A percentile compares a stretch with the other conserved stretches of the same genome.
Conservation (phyloP, 2,797 vertebrate genomes). For the Rhadinocentrus ornatus region DNA sequence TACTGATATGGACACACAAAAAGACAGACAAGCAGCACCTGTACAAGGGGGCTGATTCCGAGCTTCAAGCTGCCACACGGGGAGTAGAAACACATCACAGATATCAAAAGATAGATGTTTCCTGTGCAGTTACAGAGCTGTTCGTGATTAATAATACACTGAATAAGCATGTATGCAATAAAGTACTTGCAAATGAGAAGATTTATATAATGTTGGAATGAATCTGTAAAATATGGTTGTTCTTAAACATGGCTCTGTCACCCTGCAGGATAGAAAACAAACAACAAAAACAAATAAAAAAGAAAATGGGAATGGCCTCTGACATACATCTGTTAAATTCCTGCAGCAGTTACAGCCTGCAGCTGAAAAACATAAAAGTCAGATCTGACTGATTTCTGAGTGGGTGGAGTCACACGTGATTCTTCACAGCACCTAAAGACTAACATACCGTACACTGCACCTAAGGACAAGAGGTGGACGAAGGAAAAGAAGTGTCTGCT, state of each 20-base stretch:
- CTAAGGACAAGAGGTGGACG: slow-evolving; percentile 62
- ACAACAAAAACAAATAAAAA: not conserved
- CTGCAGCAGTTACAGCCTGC: slow-evolving; percentile 28
- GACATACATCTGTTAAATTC: slow-evolving; percentile 29
- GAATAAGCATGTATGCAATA: slow-evolving; percentile 8
- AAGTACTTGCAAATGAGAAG: slow-evolving; percentile 43
- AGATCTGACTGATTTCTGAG: slow-evolving; percentile 11
- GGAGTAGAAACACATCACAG: slow-evolving; percentile 24
- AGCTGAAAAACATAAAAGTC: slow-evolving; percentile 35
- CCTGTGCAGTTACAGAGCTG: slow-evolving; percentile 5
- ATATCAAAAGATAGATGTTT: slow-evolving; percentile 39
- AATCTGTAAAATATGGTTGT: slow-evolving; percentile 42
- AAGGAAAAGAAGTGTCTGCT: slow-evolving; percentile 55
- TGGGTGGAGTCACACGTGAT: slow-evolving; percentile 47
- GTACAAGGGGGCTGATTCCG: slow-evolving; percentile 6
- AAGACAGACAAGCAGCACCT: slow-evolving; percentile 36
- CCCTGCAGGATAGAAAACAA: slow-evolving; percentile 14
- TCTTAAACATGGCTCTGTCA: slow-evolving; percentile 51
- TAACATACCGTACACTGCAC: slow-evolving; percentile 58
- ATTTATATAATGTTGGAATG: slow-evolving; percentile 15
- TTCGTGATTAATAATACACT: slow-evolving; percentile 11
- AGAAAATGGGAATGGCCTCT: slow-evolving; percentile 25
- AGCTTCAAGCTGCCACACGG: slow-evolving; percentile 1
- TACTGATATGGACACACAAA: slow-evolving; percentile 36
- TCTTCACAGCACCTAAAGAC: slow-evolving; percentile 60